Evolutionary conservation across 2,797 vertebrate species (phyloP), one percentile per base, ranked within the genome.

Genomic region (Gobio occitaniae): DNA sequence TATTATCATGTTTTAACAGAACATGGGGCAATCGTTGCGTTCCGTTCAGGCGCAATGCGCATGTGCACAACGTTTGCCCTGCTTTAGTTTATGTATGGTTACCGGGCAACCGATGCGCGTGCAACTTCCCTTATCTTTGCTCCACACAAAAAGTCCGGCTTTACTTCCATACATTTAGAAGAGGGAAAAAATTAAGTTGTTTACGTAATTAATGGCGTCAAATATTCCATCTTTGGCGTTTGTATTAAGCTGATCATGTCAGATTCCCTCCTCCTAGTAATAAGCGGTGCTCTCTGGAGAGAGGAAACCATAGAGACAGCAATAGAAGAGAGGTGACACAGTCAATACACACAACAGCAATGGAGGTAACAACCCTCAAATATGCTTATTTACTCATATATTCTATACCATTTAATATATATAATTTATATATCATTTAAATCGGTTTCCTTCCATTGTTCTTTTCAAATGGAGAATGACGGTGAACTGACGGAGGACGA

Each of bases 401-500:
- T 47, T 44, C 6, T 38, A 16, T 25, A 25, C 25, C 25, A 25
- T 25, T 25, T 25, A 25, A 25, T 25, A 25, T 25, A 25, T 25
- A 25, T 25, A 25, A 25, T 25, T 25, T 25, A 25, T 25, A 25
- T 25, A 25, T 25, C 25, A 25, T 25, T 77, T 10, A 77, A 77
- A 9, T 36, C 1, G 65, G 11, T 70, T 84, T 29, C 4, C 38
- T 36, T 80, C 12, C 5, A 32, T 10, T 54, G n/a, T 78, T 63
- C 6, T n/a, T 63, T 80, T 74, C 8, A 75, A 70, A 71, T 81
- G 0, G 81, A 96, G 95, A 93, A 84, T 25, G 87, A 93, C 61
- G 95, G 94, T 1, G 87, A 95, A 71, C 90, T 99, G 88, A 94
- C 90, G 13, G 93, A 95, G 76, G 95, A 93, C 6, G 76, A 87